phyloP scores from a whole-genome alignment of 2,113 vertebrate species.

The Heterotilapia buettikoferi region DNA sequence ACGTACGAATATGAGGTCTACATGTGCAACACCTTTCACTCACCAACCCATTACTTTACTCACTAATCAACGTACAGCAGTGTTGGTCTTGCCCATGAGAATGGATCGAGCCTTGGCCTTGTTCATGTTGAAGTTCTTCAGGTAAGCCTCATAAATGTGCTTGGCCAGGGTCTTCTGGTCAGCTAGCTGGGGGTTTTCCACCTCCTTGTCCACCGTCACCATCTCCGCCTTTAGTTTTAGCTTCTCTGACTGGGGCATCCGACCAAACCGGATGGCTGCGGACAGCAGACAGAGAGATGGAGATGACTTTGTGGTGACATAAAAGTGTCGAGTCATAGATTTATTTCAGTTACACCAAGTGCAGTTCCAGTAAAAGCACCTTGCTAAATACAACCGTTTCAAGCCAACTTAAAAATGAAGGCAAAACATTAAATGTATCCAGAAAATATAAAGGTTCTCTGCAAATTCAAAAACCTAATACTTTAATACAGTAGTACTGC shows the following conservation, averaged over 20 bases:
- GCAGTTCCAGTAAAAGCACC: neutral
- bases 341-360: neutral
- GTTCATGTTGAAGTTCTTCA: conserved; percentile 99
- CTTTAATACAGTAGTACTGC: neutral
- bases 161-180: conserved; percentile 91
- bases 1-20: neutral
- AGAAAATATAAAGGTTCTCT: neutral
- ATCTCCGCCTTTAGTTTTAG: conserved; percentile 94
- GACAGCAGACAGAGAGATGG: neutral
- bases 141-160: conserved; percentile 92
- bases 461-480: neutral
- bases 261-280: conserved; percentile 93
- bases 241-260: conserved; percentile 97
- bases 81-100: conserved; percentile 90
- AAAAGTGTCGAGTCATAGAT: neutral
- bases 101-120: conserved; percentile 94
- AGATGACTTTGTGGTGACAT: neutral
- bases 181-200: conserved; percentile 79
- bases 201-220: conserved; percentile 80
- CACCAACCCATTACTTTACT: conserved; percentile 20
- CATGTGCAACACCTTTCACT: neutral
- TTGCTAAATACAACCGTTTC: neutral
- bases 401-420: neutral
- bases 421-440: neutral
- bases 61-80: conserved; percentile 78